These are phyloP conservation scores for Protosalanx chinensis DNA, from an alignment of 2,797 vertebrate genomes.

Conservation along the genomic window DNA sequence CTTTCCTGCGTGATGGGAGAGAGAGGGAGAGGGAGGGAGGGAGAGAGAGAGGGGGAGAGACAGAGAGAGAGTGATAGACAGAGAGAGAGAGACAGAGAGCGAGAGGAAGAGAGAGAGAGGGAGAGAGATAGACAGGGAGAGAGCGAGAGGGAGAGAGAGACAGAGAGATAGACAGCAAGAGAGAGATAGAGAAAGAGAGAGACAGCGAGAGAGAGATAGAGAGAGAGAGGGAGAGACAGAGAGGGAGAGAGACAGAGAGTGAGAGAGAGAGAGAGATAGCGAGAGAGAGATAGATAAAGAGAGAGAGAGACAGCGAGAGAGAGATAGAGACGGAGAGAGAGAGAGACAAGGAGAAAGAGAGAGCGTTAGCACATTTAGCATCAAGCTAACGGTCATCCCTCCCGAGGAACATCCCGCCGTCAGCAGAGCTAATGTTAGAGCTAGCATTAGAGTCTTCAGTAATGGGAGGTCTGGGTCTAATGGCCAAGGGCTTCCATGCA, in stretches of 20 bases:
- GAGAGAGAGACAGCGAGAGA: neutral
- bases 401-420: neutral
- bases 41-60: neutral
- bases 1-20: slow-evolving; percentile 75
- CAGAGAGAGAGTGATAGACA: neutral
- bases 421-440: too few relatives aligned
- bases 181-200: too few relatives aligned
- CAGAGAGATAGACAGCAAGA: too few relatives aligned
- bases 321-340: neutral
- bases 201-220: too few relatives aligned
- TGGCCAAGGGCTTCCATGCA: neutral
- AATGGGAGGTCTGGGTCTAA: neutral
- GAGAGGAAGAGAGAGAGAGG: neutral
- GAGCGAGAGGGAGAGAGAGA: too few relatives aligned
- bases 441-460: too few relatives aligned
- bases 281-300: neutral
- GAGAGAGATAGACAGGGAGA: too few relatives aligned
- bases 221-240: neutral
- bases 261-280: neutral
- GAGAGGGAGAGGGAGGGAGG: too few relatives aligned
- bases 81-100: neutral
- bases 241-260: too few relatives aligned
- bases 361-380: slow-evolving; percentile 9
- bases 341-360: neutral
- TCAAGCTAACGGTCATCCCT: neutral